phyloP scores from a whole-genome alignment of 2,888 invertebrate genomes.

The Caenorhabditis sulstoni region DNA sequence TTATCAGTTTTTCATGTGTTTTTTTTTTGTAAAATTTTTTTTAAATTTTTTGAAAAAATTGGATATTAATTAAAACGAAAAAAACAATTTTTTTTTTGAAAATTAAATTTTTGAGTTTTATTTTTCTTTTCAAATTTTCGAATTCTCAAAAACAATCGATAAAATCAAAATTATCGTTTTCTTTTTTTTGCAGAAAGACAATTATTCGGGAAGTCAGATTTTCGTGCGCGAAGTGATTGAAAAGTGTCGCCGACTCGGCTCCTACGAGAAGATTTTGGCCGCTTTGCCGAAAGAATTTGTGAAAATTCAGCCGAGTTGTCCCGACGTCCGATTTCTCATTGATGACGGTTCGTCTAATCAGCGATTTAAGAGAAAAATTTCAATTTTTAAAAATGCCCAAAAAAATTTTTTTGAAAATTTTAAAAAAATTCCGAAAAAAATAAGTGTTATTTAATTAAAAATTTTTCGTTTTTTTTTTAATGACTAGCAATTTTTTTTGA shows the following conservation, averaged over 20 bases:
- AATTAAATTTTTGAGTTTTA: too few species aligned
- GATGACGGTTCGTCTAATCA: slow-evolving; percentile 70
- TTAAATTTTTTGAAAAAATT: too few species aligned
- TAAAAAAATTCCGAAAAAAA: not conserved
- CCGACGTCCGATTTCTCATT: slow-evolving; percentile 84
- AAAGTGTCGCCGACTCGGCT: slow-evolving; percentile 91
- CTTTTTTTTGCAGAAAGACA: slow-evolving; percentile 68
- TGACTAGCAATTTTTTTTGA: not conserved
- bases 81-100: too few species aligned
- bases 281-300: slow-evolving; percentile 92
- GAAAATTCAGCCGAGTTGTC: slow-evolving; percentile 89
- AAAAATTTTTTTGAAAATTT: slow-evolving; percentile 2
- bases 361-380: not conserved
- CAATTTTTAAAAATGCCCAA: too few species aligned
- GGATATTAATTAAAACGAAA: too few species aligned
- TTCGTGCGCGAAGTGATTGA: slow-evolving; percentile 94
- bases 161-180: too few species aligned
- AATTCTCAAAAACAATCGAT: too few species aligned
- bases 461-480: not conserved
- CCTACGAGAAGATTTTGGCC: slow-evolving; percentile 93
- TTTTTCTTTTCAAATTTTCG: not conserved
- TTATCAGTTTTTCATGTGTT: too few species aligned
- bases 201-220: slow-evolving; percentile 90
- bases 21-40: too few species aligned
- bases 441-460: not conserved